Evolutionary conservation across 37 sponge, comb jelly and placozoan species (phyloP), one percentile per base, ranked within the genome.

Genomic region (Mnemiopsis leidyi): DNA sequence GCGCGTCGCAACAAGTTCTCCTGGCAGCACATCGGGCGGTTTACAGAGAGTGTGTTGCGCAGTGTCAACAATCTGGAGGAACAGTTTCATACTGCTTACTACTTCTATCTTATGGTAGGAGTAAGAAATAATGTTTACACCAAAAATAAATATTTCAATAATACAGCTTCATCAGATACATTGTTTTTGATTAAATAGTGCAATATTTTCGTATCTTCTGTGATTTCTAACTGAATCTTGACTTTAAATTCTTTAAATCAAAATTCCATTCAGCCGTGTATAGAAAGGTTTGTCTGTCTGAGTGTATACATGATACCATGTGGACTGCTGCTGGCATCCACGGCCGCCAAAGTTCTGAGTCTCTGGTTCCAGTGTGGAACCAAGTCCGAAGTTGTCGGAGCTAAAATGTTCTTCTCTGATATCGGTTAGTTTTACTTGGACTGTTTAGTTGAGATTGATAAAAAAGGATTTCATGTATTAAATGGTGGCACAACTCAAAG

Each of bases 71-170:
- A 85, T 39, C 29, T 85, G 61, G 90, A 85, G 90, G 90, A 85
- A 28, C 90, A 85, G 61, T 85, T 85, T 39, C 90, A 85, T 25
- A 85, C 90, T 39, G 90, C 90, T 85, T 85, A 85, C 48, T 85
- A 85, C 61, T 85, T 85, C 90, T 85, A 85, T 39, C 48, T 85
- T 0, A 38, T 85, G 90, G 90, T 85, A 28, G 39, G 90, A 71
- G n/a, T n/a, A n/a, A n/a, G n/a, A n/a, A n/a, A n/a, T n/a, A n/a
- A n/a, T n/a, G n/a, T n/a, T n/a, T n/a, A n/a, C n/a, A n/a, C n/a
- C n/a, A n/a, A n/a, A n/a, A n/a, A n/a, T n/a, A n/a, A n/a, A n/a
- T n/a, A n/a, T n/a, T n/a, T n/a, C n/a, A n/a, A n/a, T n/a, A n/a
- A n/a, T n/a, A n/a, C n/a, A n/a, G n/a, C n/a, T n/a, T n/a, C n/a